Conservation (phyloP, 2,113 vertebrate species). For the Pituophis catenifer region DNA sequence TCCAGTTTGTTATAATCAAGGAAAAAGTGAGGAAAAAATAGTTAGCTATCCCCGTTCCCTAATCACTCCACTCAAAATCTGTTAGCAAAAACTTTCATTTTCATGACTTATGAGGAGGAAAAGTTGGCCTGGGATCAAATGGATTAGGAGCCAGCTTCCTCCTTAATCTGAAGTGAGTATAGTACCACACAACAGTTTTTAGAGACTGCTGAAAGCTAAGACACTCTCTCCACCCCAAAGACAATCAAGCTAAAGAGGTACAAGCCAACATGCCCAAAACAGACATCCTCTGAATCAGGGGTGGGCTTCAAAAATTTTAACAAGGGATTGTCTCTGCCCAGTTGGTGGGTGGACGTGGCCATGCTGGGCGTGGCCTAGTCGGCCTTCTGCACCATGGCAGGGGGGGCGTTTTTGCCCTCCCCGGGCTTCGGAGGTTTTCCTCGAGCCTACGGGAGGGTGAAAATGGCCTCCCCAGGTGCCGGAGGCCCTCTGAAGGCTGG, state of each 20-base stretch:
- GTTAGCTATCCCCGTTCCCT: neutral
- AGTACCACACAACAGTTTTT: neutral
- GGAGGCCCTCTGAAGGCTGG: no score
- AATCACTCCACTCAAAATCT: neutral
- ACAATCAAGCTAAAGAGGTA: neutral
- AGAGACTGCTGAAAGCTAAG: neutral
- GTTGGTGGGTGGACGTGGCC: no score
- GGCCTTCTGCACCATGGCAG: no score
- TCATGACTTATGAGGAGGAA: neutral
- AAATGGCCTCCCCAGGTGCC: no score
- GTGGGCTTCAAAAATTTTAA: no score
- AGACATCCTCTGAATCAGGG: no score
- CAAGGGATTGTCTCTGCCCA: no score
- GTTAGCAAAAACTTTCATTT: neutral
- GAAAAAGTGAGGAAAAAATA: neutral
- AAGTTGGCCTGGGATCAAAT: neutral
- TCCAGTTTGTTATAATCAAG: neutral
- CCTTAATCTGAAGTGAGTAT: neutral
- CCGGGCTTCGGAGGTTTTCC: no score
- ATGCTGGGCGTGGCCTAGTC: no score
- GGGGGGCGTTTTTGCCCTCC: no score
- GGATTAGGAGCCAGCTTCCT: neutral
- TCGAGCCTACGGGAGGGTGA: no score
- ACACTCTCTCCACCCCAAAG: neutral
- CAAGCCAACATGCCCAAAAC: neutral